Evolutionary conservation across 2,113 vertebrate species (phyloP), one percentile per base, ranked within the genome.

Genomic region (Columbina picui): DNA sequence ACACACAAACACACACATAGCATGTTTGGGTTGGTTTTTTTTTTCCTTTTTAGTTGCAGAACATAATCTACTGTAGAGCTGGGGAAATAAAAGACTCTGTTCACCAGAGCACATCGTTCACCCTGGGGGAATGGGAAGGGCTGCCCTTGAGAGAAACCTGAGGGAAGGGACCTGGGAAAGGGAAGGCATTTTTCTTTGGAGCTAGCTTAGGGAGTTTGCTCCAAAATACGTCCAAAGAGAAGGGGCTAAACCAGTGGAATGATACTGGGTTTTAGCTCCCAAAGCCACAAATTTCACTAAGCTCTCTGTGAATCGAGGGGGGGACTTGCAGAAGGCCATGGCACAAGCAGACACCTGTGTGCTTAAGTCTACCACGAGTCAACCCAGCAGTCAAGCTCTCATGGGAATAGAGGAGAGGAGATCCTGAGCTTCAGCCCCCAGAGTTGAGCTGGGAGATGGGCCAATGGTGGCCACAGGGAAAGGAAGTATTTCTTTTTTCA

Each of bases 381-480:
- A 34, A 21, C 16, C 2, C 43, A 26, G 41, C 1, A 0, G 7
- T n/a, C 36, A 55, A 38, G 9, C 8, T 4, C n/a, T 19, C 25
- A 3, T 13, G 7, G 64, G 23, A 64, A 9, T 4, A 63, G 8
- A 85, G 11, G 5, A 63, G 8, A 85, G 43, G 47, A 79, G 7
- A 32, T 7, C 5, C 11, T 8, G 3, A 57, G 38, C 64, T 67
- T 29, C 43, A 87, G 34, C 2, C 21, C 14, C 6, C 9, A 22
- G n/a, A 5, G 20, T 30, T 68, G 25, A 25, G 41, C 9, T 39
- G 43, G 17, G 11, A 32, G 16, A 49, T 45, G 0, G 0, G 26
- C 7, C 21, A 14, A 34, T 34, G 36, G 21, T 60, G 22, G 41
- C 36, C 34, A 64, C 5, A n/a, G 23, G 1, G 10, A 12, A 81